phyloP scores from a whole-genome alignment of 2,888 invertebrate genomes.

The Myathropa florea region DNA sequence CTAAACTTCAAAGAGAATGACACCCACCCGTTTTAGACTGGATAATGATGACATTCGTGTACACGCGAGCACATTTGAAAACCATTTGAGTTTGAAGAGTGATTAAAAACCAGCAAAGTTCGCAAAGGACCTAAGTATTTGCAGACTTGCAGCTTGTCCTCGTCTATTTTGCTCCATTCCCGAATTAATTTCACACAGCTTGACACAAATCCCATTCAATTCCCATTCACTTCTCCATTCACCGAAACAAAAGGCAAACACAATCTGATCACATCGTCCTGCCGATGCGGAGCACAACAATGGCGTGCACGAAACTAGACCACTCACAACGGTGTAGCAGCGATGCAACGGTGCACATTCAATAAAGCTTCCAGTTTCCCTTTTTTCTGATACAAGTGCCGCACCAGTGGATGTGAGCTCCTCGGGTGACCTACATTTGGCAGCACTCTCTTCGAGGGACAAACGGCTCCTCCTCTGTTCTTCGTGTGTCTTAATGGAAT shows the following conservation, averaged over 20 bases:
- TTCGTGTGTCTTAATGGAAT: slow-evolving; percentile 47
- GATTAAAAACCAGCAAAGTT: background rate
- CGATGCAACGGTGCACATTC: slow-evolving; percentile 16
- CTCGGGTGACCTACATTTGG: slow-evolving; percentile 48
- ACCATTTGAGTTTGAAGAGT: background rate
- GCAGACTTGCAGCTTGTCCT: background rate
- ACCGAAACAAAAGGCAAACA: slow-evolving; percentile 15
- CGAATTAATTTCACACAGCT: slow-evolving; percentile 6
- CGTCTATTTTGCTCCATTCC: background rate
- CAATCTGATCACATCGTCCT: slow-evolving; percentile 35
- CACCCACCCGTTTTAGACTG: no score
- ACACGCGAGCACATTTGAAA: background rate
- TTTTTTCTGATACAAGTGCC: slow-evolving; percentile 38
- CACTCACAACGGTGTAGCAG: slow-evolving; percentile 25
- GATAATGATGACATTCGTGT: no score
- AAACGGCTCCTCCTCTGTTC: background rate
- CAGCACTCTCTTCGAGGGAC: background rate
- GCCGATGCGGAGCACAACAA: slow-evolving; percentile 24
- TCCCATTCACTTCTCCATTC: background rate
- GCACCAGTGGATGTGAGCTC: slow-evolving; percentile 38
- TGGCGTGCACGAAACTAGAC: slow-evolving; percentile 6
- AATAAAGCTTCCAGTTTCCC: slow-evolving; percentile 17
- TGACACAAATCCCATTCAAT: background rate
- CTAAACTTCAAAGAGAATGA: no score
- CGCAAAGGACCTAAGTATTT: background rate